Evolutionary conservation across 2,888 invertebrate species (phyloP).

Genomic region (Galerucella pusilla): DNA sequence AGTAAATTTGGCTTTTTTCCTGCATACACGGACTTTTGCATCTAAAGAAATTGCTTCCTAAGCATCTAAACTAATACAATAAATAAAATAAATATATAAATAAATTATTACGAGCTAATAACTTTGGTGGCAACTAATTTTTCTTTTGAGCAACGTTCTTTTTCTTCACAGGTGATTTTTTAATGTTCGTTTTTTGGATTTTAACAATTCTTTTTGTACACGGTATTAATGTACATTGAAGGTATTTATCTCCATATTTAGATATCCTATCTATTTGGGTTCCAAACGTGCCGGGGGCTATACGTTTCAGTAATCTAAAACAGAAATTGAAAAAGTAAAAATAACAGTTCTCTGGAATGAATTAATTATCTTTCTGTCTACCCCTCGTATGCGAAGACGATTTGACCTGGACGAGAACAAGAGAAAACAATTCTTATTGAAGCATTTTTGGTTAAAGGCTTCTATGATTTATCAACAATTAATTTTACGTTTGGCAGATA

Average conservation of each 20-base stretch:
- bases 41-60: conserved; percentile 10
- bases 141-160: conserved; percentile 50
- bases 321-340: neutral
- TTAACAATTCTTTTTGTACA: conserved; percentile 54
- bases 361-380: neutral
- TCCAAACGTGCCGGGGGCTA: conserved; percentile 59
- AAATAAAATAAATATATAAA: conserved; percentile 50
- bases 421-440: too few species aligned
- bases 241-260: conserved; percentile 59
- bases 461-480: too few species aligned
- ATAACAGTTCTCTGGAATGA: neutral
- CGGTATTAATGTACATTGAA: conserved; percentile 61
- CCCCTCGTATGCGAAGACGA: neutral
- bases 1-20: too few species aligned
- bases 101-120: conserved; percentile 52
- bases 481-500: too few species aligned
- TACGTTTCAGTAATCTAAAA: conserved; percentile 60
- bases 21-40: conserved; percentile 3
- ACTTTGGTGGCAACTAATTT: conserved; percentile 54
- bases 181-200: conserved; percentile 39
- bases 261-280: conserved; percentile 59
- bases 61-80: conserved; percentile 30
- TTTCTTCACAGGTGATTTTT: conserved; percentile 45
- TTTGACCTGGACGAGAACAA: neutral
- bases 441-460: too few species aligned